phyloP scores from a whole-genome alignment of 2,888 invertebrate genomes.

The Dolichopus griseipennis region DNA sequence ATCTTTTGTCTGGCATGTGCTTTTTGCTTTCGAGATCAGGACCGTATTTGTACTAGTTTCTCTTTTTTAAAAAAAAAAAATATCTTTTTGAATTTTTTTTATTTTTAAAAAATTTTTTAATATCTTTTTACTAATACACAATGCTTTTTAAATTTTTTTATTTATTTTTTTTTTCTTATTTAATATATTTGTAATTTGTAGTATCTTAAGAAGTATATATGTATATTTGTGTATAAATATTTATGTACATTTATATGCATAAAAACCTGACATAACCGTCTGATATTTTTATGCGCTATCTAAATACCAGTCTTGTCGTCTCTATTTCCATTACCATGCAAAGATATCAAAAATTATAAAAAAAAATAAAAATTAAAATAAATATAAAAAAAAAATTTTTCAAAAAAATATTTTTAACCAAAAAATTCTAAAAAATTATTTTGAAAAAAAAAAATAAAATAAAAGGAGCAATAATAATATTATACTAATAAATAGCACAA shows the following conservation, averaged over 20 bases:
- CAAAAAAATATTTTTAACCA: conserved; percentile 16
- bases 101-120: neutral
- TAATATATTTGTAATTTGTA: neutral
- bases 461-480: conserved; percentile 21
- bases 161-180: neutral
- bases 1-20: conserved; percentile 30
- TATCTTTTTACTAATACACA: neutral
- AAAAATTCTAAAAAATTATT: conserved; percentile 9
- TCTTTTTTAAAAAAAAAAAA: conserved; percentile 8
- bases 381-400: conserved; percentile 14
- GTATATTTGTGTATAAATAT: neutral
- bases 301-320: conserved; percentile 45
- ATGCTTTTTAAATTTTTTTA: neutral
- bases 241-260: neutral
- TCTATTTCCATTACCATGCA: conserved; percentile 46
- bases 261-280: conserved; percentile 14
- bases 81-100: neutral
- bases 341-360: conserved; percentile 31
- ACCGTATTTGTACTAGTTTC: conserved; percentile 2
- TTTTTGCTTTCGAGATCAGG: conserved; percentile 12
- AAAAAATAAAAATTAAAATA: conserved; percentile 16
- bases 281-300: conserved; percentile 30
- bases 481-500: conserved; percentile 23
- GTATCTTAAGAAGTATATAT: neutral
- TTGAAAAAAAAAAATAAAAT: conserved; percentile 8